phyloP scores from a whole-genome alignment of 2,113 vertebrate genomes.

The Chaetops frenatus region DNA sequence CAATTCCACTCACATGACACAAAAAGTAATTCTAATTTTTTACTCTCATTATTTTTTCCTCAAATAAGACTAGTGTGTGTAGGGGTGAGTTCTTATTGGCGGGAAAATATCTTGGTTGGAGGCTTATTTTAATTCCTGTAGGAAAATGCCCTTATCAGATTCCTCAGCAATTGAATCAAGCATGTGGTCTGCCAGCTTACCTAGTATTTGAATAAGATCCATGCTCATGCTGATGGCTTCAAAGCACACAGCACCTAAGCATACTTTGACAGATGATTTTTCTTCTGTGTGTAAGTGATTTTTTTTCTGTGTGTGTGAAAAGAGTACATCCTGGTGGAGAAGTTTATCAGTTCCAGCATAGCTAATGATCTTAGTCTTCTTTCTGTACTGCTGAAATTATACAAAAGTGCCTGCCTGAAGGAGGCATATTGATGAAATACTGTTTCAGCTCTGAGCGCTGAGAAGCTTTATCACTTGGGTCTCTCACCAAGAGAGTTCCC shows the following conservation, averaged over 20 bases:
- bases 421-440: not conserved
- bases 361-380: not conserved
- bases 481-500: rapidly evolving
- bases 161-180: not conserved
- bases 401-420: not conserved
- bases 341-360: not conserved
- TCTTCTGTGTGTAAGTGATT: not conserved
- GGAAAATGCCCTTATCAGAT: not conserved
- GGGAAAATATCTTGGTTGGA: not conserved
- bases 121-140: not conserved
- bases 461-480: not conserved
- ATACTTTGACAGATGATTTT: not conserved
- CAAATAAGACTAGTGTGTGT: not conserved
- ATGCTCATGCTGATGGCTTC: not conserved
- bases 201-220: not conserved
- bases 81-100: not conserved
- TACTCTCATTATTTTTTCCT: rapidly evolving
- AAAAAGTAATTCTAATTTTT: not conserved
- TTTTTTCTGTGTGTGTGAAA: not conserved
- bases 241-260: not conserved
- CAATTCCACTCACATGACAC: not conserved
- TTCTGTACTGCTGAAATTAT: not conserved
- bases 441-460: not conserved
- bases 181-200: not conserved
- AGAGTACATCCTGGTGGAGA: not conserved